Percentiles rank a stretch among this genome's conserved stretches.
Evolutionary conservation across 2,113 vertebrate species (phyloP).

Genomic region (Hippocampus guttulatus): DNA sequence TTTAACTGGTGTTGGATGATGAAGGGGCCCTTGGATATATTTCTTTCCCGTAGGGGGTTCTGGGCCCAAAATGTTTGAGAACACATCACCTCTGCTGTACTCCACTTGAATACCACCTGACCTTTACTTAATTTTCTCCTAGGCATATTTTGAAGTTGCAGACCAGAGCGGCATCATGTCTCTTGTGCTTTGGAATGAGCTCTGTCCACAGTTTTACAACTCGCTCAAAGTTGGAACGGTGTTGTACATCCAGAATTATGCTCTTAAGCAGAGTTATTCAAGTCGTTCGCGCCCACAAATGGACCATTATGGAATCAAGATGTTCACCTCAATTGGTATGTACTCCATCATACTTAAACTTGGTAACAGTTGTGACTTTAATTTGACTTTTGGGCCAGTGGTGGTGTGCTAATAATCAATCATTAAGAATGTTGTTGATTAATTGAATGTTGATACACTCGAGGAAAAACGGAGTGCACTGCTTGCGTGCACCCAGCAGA

Average conservation of each 20-base stretch:
- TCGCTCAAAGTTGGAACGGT: constrained; percentile 79
- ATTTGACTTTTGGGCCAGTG: not conserved
- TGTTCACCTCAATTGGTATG: constrained; percentile 80
- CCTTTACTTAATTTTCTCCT: constrained; percentile 16
- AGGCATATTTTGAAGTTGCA: constrained; percentile 91
- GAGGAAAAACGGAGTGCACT: not conserved
- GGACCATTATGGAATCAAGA: constrained; percentile 74
- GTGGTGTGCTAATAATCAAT: not conserved
- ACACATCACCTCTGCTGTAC: not conserved
- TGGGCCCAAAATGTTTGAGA: not conserved
- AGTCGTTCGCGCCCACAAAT: constrained; percentile 78
- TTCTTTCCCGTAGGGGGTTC: too few relatives aligned
- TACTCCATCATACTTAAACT: not conserved
- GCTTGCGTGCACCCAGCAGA: not conserved
- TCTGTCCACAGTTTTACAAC: constrained; percentile 89
- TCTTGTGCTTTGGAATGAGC: constrained; percentile 85
- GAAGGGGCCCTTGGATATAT: too few relatives aligned
- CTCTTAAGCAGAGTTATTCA: constrained; percentile 78
- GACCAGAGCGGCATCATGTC: constrained; percentile 86
- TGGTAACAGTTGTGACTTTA: too few relatives aligned
- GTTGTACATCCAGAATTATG: constrained; percentile 81
- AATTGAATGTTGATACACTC: not conserved
- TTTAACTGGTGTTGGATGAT: too few relatives aligned
- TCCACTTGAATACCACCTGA: not conserved
- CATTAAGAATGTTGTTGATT: not conserved